These are phyloP conservation scores for Ctenodactylus gundi DNA, from an alignment of 2,113 vertebrate species.

Conservation along the genomic window DNA sequence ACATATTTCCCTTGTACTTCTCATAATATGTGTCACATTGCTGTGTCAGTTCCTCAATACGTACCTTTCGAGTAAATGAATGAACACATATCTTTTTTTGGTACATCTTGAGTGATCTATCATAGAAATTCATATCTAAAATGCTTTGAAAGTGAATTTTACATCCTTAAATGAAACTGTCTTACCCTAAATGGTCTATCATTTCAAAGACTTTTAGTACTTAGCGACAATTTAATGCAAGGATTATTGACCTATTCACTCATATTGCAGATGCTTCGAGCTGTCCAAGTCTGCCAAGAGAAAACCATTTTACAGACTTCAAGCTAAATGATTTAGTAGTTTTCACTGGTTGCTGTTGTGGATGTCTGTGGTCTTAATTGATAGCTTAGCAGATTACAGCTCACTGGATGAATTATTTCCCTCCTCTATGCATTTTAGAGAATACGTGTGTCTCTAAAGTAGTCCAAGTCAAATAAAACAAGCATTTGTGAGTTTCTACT, in stretches of 20 bases:
- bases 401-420: slow-evolving; percentile 53
- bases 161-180: slow-evolving; percentile 57
- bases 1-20: background rate
- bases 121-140: slow-evolving; percentile 56
- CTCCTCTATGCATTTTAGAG: slow-evolving; percentile 26
- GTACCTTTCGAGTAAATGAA: slow-evolving; percentile 31
- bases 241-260: slow-evolving; percentile 66
- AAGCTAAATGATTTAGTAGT: slow-evolving; percentile 61
- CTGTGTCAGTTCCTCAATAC: background rate
- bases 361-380: slow-evolving; percentile 58
- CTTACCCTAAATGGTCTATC: slow-evolving; percentile 61
- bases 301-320: slow-evolving; percentile 59
- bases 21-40: background rate
- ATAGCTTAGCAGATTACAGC: slow-evolving; percentile 63
- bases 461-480: slow-evolving; percentile 23
- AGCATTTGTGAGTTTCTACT: background rate
- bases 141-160: slow-evolving; percentile 65
- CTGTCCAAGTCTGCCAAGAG: slow-evolving; percentile 61
- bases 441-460: slow-evolving; percentile 35
- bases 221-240: slow-evolving; percentile 67
- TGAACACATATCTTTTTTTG: background rate
- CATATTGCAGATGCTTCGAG: slow-evolving; percentile 52
- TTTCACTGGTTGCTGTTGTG: slow-evolving; percentile 57
- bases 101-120: slow-evolving; percentile 2
- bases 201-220: slow-evolving; percentile 65